These are phyloP conservation scores for Stenichneumon culpator DNA, from an alignment of 2,888 invertebrate genomes.

Conservation along the genomic window DNA sequence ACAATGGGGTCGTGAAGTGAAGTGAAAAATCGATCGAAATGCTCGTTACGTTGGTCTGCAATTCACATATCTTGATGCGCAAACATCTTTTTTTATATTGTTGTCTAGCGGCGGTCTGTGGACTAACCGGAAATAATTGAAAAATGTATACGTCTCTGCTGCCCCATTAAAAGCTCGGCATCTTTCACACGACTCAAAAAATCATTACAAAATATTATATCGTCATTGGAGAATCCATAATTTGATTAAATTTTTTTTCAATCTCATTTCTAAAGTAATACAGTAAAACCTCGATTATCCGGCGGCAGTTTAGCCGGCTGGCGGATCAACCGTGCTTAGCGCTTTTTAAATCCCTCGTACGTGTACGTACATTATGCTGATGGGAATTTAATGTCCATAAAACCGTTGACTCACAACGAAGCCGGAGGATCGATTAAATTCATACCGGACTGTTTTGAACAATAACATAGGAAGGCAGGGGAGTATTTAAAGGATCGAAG, in stretches of 20 bases:
- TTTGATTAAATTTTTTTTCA: background rate
- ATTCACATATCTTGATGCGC: slow-evolving; percentile 8
- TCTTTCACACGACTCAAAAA: background rate
- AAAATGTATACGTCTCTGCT: background rate
- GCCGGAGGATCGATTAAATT: too few species aligned
- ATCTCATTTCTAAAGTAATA: background rate
- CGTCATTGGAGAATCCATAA: background rate
- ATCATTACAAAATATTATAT: background rate
- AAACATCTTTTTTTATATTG: background rate
- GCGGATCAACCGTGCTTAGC: too few species aligned
- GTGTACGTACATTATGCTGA: too few species aligned
- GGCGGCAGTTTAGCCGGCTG: too few species aligned
- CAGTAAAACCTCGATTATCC: too few species aligned
- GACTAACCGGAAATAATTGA: background rate
- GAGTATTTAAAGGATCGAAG: too few species aligned
- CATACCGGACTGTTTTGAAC: too few species aligned
- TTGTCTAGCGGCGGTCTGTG: background rate
- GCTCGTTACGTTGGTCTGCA: background rate
- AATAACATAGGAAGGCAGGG: too few species aligned
- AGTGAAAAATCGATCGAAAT: slow-evolving; percentile 23
- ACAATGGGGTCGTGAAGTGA: slow-evolving; percentile 1
- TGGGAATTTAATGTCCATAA: too few species aligned
- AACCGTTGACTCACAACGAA: too few species aligned
- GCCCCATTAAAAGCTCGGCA: background rate
- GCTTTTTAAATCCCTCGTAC: too few species aligned